Evolutionary conservation across 2,797 vertebrate genomes (phyloP).

Genomic region (Pseudochirops corinnae): DNA sequence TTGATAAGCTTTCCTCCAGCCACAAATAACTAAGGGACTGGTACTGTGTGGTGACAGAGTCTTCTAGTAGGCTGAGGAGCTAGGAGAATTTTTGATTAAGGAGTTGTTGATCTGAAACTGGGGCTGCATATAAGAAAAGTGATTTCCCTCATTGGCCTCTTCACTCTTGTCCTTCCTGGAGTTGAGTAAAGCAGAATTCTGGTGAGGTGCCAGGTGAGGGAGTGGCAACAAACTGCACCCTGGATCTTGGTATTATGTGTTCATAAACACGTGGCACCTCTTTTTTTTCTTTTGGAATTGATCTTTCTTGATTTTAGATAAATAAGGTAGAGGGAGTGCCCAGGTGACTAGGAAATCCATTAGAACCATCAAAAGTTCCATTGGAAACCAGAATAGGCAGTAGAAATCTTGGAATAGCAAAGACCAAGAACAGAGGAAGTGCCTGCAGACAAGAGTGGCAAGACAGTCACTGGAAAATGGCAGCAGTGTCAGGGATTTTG

Average conservation of each 20-base stretch:
- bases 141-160: background rate
- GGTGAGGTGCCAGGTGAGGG: background rate
- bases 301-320: background rate
- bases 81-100: background rate
- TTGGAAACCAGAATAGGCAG: background rate
- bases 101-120: background rate
- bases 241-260: background rate
- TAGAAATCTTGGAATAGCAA: background rate
- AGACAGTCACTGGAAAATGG: background rate
- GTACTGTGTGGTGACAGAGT: background rate
- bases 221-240: background rate
- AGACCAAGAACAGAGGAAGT: background rate
- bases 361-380: background rate
- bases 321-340: background rate
- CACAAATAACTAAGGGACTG: background rate
- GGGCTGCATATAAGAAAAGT: background rate
- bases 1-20: background rate
- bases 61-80: background rate
- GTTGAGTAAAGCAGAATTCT: background rate
- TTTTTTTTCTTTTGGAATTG: background rate
- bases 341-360: background rate
- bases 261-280: background rate
- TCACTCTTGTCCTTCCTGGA: background rate
- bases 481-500: background rate
- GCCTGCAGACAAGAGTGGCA: background rate